Evolutionary conservation across 2,888 invertebrate species (phyloP).

Genomic region (Stictocephala bisonia): DNA sequence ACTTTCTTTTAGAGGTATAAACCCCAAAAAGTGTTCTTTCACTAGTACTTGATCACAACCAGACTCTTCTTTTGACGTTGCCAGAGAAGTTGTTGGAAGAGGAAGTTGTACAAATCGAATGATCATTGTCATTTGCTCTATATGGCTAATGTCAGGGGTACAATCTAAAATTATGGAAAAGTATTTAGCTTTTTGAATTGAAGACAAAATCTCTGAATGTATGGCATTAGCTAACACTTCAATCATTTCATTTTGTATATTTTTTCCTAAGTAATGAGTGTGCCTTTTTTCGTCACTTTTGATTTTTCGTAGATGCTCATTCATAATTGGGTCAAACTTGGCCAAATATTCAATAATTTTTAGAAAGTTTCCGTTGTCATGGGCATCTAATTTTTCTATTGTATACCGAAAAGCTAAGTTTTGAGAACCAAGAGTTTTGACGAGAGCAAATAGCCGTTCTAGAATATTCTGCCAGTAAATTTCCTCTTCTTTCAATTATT

Average conservation of each 20-base stretch:
- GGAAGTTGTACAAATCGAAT: constrained; percentile 15
- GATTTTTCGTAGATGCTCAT: constrained; percentile 30
- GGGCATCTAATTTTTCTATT: neutral
- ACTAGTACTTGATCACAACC: no score
- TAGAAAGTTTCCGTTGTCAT: constrained; percentile 20
- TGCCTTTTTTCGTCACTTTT: neutral
- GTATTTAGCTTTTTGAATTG: constrained; percentile 6
- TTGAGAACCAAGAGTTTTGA: no score
- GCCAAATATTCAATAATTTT: constrained; percentile 22
- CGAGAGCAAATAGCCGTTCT: no score
- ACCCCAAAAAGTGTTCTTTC: constrained; percentile 33
- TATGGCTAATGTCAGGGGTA: constrained; percentile 19
- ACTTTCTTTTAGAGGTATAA: neutral
- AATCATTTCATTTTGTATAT: constrained; percentile 34
- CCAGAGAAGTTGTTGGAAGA: neutral
- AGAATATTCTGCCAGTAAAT: no score
- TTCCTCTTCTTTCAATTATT: no score
- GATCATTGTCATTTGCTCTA: constrained; percentile 34
- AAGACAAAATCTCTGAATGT: neutral
- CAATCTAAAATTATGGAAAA: constrained; percentile 23
- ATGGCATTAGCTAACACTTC: neutral
- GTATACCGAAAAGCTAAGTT: neutral
- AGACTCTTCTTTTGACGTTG: neutral
- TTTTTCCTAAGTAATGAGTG: constrained; percentile 28
- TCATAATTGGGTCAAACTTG: constrained; percentile 20